These are phyloP conservation scores for Saccostrea glomerata DNA, from an alignment of 1,140 invertebrate species.

Conservation along the genomic window DNA sequence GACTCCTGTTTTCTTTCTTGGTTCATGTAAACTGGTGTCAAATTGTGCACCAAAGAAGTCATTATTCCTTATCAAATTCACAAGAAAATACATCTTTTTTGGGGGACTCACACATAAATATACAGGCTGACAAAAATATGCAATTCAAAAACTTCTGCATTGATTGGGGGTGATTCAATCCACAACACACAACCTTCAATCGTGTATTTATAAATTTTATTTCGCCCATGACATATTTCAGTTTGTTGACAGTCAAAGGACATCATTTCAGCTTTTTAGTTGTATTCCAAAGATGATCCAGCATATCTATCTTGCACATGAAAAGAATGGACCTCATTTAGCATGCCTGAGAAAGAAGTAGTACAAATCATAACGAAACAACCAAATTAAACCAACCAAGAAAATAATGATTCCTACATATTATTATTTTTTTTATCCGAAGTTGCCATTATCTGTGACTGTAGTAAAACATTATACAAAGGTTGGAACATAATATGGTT, in stretches of 20 bases:
- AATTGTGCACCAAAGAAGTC: too few relatives aligned
- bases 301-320: slow-evolving; percentile 2
- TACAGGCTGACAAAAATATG: too few relatives aligned
- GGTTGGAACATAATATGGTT: background rate
- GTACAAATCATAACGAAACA: background rate
- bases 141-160: too few relatives aligned
- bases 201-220: background rate
- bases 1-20: too few relatives aligned
- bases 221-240: slow-evolving; percentile 11
- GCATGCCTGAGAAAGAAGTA: background rate
- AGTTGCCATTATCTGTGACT: too few relatives aligned
- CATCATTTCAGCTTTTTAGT: background rate
- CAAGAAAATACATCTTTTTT: too few relatives aligned
- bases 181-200: background rate
- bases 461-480: too few relatives aligned
- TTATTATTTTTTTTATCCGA: background rate
- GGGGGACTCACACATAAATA: too few relatives aligned
- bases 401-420: background rate
- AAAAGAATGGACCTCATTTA: slow-evolving; percentile 11
- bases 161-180: too few relatives aligned
- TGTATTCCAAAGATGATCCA: slow-evolving; percentile 15
- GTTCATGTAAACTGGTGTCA: too few relatives aligned
- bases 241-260: background rate
- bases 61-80: too few relatives aligned
- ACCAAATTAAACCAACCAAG: background rate